phyloP scores from a whole-genome alignment of 2,888 invertebrate species.

The Oxystoma pomonae region DNA sequence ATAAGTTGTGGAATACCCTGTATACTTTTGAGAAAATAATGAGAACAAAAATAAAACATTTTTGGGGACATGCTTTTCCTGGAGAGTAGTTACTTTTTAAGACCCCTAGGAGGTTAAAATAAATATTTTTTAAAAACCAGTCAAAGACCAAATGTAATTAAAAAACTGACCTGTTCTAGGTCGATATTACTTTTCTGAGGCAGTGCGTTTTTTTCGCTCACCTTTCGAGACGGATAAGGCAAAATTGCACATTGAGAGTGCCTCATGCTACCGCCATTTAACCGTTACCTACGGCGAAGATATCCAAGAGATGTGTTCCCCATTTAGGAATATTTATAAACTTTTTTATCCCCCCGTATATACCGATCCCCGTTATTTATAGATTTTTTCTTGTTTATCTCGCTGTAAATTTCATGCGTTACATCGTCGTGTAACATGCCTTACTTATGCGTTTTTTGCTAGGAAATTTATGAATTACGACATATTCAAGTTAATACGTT shows the following conservation, averaged over 20 bases:
- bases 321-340: conserved; percentile 5
- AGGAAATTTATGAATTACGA: not conserved
- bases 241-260: conserved; percentile 1
- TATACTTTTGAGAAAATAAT: too few species aligned
- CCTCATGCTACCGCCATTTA: not conserved
- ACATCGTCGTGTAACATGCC: not conserved
- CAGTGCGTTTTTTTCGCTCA: not conserved
- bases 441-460: not conserved
- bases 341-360: not conserved
- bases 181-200: too few species aligned
- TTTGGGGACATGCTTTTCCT: too few species aligned
- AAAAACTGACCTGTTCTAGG: too few species aligned
- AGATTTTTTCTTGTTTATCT: not conserved
- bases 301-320: conserved; percentile 5
- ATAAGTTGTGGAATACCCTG: too few species aligned
- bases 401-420: not conserved
- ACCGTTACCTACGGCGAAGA: conserved; percentile 3
- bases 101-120: too few species aligned
- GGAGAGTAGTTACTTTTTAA: too few species aligned
- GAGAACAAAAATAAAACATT: too few species aligned
- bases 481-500: not conserved
- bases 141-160: too few species aligned
- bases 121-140: too few species aligned
- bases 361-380: conserved; percentile 3
- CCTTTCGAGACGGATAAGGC: conserved; percentile 1